Conservation (phyloP, 1,140 invertebrate genomes). For the Pseudobourletiella spinata region DNA sequence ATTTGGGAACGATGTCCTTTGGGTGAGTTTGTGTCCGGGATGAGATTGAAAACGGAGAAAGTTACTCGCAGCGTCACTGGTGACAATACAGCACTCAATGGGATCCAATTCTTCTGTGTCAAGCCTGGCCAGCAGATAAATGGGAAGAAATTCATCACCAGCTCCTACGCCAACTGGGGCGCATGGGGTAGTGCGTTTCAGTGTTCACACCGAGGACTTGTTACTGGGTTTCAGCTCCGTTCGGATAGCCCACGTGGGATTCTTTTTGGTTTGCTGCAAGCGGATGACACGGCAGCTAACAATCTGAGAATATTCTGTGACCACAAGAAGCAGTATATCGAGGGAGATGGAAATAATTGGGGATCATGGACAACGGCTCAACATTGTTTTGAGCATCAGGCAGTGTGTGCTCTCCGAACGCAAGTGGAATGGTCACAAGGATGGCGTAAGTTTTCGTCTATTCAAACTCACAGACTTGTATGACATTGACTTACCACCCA, state of each 20-base stretch:
- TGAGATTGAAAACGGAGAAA: constrained; percentile 22
- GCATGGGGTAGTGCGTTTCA: constrained; percentile 18
- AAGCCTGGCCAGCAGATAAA: background rate
- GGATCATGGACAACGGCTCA: constrained; percentile 22
- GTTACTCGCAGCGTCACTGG: constrained; percentile 5
- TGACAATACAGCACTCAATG: constrained; percentile 26
- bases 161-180: constrained; percentile 20
- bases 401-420: constrained; percentile 22
- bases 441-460: constrained; percentile 12
- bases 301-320: constrained; percentile 22
- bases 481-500: no score
- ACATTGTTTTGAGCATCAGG: constrained; percentile 12
- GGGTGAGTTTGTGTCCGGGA: constrained; percentile 8
- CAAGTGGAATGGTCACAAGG: constrained; percentile 27
- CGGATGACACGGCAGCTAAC: constrained; percentile 27
- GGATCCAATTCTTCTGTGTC: constrained; percentile 23
- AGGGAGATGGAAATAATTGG: constrained; percentile 19
- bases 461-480: background rate
- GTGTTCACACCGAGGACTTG: background rate
- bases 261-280: background rate
- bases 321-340: background rate
- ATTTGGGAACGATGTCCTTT: constrained; percentile 12
- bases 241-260: background rate
- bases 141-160: constrained; percentile 4
- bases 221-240: constrained; percentile 18